Conservation (phyloP, 1,140 invertebrate genomes). For the Portunus trituberculatus region DNA sequence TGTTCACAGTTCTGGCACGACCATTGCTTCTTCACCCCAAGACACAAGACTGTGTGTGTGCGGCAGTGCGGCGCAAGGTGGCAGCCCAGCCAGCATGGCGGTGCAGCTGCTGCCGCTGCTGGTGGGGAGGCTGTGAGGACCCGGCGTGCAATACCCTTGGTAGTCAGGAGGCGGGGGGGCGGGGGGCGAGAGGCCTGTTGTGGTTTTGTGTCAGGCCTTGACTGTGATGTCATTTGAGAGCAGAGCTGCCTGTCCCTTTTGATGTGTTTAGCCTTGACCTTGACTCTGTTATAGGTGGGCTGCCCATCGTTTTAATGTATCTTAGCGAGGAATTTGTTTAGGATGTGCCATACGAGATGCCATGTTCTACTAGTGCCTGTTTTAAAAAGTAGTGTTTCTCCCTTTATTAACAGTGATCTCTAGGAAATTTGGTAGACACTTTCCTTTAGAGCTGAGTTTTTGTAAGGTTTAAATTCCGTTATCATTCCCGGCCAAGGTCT, state of each 20-base stretch:
- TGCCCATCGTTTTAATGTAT: neutral
- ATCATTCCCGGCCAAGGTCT: neutral
- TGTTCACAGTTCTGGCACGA: neutral
- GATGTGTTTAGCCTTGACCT: neutral
- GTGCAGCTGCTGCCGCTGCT: neutral
- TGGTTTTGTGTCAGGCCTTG: neutral
- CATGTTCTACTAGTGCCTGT: constrained; percentile 20
- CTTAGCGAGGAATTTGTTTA: neutral
- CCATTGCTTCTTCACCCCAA: neutral
- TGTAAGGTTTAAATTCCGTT: neutral
- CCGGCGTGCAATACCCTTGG: constrained; percentile 40
- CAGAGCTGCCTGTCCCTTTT: neutral
- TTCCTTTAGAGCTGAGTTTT: neutral
- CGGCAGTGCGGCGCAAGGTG: neutral
- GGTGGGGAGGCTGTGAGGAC: constrained; percentile 26
- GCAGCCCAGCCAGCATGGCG: neutral
- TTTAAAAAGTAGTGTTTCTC: neutral
- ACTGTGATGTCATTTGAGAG: neutral
- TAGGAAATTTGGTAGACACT: neutral
- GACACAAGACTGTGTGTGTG: neutral
- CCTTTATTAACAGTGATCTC: constrained; percentile 13
- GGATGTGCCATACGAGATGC: neutral
- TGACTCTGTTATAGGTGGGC: neutral
- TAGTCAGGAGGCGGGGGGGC: neutral
- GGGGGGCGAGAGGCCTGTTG: neutral